Conservation (phyloP, 30 jellyfish, hydroid and myxozoan species). For the Hydractinia symbiolongicarpus region DNA sequence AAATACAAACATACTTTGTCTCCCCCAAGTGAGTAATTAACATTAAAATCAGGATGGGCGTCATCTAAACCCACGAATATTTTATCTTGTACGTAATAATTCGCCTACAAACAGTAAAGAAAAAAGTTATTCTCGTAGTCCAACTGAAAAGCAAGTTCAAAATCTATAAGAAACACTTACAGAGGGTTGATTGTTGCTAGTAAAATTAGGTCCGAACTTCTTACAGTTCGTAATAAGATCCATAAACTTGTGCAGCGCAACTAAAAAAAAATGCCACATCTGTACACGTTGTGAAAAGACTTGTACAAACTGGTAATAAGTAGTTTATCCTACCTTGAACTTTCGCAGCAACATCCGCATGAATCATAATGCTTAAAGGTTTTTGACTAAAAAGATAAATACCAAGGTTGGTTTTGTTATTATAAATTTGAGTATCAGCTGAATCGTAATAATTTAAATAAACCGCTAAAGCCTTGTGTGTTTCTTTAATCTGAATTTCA, state of each 20-base stretch:
- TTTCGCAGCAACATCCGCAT: conserved; percentile 74
- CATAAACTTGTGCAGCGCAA: conserved; percentile 61
- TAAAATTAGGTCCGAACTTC: conserved; percentile 27
- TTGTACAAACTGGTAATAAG: neutral
- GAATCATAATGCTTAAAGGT: conserved; percentile 55
- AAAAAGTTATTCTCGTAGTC: no score
- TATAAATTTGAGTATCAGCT: no score
- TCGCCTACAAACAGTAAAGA: neutral
- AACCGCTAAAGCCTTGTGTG: no score
- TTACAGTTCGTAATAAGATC: conserved; percentile 46
- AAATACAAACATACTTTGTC: conserved; percentile 49
- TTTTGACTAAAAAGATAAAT: conserved; percentile 38
- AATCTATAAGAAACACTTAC: no score
- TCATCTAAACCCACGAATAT: conserved; percentile 74
- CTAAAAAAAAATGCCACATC: conserved; percentile 26
- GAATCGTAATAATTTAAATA: no score
- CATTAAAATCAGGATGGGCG: conserved; percentile 53
- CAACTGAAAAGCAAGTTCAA: no score
- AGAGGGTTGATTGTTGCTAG: neutral
- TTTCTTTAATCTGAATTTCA: no score
- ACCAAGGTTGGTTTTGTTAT: no score
- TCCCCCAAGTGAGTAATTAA: conserved; percentile 55
- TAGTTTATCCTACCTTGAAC: conserved; percentile 58
- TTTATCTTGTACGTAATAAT: conserved; percentile 66
- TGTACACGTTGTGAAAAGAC: no score